Evolutionary conservation across 2,797 vertebrate species (phyloP).

Genomic region (Smutsia gigantea): DNA sequence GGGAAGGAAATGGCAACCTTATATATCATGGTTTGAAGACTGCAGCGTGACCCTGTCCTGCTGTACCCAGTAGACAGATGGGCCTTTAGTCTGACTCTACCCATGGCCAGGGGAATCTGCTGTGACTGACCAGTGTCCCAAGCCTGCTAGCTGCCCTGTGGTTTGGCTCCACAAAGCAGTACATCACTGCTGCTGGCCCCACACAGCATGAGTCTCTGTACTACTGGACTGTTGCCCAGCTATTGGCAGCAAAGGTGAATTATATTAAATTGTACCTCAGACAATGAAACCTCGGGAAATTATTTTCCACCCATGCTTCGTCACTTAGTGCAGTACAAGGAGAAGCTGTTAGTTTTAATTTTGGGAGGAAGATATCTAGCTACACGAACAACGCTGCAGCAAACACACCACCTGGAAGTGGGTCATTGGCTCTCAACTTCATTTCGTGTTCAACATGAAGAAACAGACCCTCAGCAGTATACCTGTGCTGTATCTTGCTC

Average conservation of each 20-base stretch:
- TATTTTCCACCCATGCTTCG: not conserved
- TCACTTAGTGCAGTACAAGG: not conserved
- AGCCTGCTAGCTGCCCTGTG: not conserved
- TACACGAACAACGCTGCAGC: not conserved
- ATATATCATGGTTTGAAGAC: not conserved
- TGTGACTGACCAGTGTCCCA: not conserved
- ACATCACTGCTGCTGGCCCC: not conserved
- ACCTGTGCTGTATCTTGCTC: not conserved
- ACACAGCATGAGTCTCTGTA: rapidly evolving
- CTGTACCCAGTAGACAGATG: too few relatives aligned
- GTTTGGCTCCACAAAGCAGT: too few relatives aligned
- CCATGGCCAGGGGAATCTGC: not conserved
- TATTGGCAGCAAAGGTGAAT: not conserved
- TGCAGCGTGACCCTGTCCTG: not conserved
- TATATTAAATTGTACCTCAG: not conserved
- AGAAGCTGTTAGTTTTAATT: not conserved
- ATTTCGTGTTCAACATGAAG: not conserved
- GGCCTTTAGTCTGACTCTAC: not conserved
- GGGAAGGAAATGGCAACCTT: not conserved
- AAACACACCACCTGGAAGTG: too few relatives aligned
- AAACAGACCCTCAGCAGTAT: not conserved
- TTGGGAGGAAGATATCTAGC: not conserved
- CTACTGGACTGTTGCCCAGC: too few relatives aligned
- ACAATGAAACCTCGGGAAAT: not conserved
- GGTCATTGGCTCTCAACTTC: not conserved